These are phyloP conservation scores for Saccostrea glomerata DNA, from an alignment of 1,140 invertebrate genomes.

Conservation along the genomic window DNA sequence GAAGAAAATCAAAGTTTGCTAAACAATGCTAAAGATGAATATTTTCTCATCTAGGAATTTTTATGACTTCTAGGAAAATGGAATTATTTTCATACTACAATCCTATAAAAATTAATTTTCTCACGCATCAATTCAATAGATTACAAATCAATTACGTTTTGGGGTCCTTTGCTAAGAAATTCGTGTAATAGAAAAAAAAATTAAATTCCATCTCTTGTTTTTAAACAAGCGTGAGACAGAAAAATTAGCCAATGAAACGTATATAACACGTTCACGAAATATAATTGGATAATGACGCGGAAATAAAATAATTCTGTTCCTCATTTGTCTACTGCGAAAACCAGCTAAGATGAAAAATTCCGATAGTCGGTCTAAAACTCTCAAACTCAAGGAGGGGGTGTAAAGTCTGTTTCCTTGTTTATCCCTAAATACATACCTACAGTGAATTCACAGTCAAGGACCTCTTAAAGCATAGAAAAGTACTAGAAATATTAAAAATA, in stretches of 20 bases:
- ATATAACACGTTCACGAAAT: not conserved
- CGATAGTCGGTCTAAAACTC: not conserved
- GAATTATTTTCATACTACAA: too few relatives aligned
- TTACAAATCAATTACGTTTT: not conserved
- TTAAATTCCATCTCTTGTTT: not conserved
- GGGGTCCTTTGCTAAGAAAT: not conserved
- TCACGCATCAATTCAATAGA: too few relatives aligned
- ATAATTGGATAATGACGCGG: not conserved
- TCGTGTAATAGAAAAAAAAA: not conserved
- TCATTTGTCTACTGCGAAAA: not conserved
- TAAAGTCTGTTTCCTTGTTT: not conserved
- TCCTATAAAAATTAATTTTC: too few relatives aligned
- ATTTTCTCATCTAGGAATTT: too few relatives aligned
- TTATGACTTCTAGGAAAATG: too few relatives aligned
- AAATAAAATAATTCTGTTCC: conserved; percentile 20
- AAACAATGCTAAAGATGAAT: too few relatives aligned
- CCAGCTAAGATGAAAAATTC: not conserved
- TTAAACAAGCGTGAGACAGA: not conserved
- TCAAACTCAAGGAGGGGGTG: not conserved
- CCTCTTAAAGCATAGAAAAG: not conserved
- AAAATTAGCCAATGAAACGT: not conserved
- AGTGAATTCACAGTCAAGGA: not conserved
- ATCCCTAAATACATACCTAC: not conserved
- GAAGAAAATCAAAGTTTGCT: too few relatives aligned
- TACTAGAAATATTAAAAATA: too few relatives aligned